Percentiles rank a stretch among this genome's conserved stretches.
Evolutionary conservation across 2,797 vertebrate genomes (phyloP).

Genomic region (Melopsittacus undulatus): DNA sequence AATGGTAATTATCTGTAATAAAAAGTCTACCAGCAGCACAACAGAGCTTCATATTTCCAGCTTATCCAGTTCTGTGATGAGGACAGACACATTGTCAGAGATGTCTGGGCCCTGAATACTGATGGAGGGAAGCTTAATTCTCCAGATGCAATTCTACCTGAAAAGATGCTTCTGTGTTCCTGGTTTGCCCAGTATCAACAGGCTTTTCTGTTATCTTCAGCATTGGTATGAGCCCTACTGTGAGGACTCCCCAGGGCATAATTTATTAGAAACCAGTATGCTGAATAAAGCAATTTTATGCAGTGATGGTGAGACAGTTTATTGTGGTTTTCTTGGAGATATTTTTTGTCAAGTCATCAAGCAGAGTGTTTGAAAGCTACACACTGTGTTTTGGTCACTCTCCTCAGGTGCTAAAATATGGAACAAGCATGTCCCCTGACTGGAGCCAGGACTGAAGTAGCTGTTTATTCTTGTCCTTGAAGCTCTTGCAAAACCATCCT

Average conservation of each 20-base stretch:
- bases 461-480: neutral
- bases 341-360: neutral
- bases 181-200: neutral
- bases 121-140: neutral
- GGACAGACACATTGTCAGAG: neutral
- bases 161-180: neutral
- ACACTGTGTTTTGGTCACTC: neutral
- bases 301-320: neutral
- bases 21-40: neutral
- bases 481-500: neutral
- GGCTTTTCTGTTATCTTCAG: neutral
- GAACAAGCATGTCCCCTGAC: neutral
- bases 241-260: neutral
- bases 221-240: neutral
- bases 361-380: neutral
- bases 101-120: neutral
- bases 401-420: neutral
- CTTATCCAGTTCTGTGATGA: neutral
- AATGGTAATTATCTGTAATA: neutral
- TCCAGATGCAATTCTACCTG: neutral
- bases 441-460: neutral
- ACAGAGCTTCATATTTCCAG: neutral
- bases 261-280: neutral
- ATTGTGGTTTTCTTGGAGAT: neutral
- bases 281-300: neutral